phyloP scores from a whole-genome alignment of 2,888 invertebrate genomes.

The Amphipyra tragopoginis region DNA sequence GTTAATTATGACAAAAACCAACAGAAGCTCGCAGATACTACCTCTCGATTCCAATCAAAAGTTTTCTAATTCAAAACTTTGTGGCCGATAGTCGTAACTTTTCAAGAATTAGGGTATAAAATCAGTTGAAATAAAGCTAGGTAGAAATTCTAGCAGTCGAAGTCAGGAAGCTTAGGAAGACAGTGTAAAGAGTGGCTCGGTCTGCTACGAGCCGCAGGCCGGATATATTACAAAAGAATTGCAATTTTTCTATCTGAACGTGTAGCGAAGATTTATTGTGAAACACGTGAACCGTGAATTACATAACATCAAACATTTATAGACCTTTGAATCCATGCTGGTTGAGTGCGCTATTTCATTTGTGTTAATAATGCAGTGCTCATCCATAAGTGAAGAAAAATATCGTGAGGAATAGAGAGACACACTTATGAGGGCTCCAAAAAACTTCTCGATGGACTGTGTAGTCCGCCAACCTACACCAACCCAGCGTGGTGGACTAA shows the following conservation, averaged over 20 bases:
- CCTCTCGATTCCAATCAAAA: conserved; percentile 50
- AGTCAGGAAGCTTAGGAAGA: neutral
- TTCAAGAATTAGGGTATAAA: conserved; percentile 33
- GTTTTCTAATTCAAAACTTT: conserved; percentile 54
- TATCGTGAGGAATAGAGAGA: too few relatives aligned
- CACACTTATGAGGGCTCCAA: too few relatives aligned
- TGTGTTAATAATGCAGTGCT: too few relatives aligned
- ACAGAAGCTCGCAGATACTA: conserved; percentile 11
- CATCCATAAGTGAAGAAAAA: too few relatives aligned
- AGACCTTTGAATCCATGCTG: neutral
- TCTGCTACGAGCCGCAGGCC: conserved; percentile 8
- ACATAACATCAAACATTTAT: neutral
- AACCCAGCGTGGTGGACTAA: too few relatives aligned
- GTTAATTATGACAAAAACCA: conserved; percentile 25
- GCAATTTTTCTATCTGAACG: conserved; percentile 33
- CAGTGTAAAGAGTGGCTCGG: conserved; percentile 6
- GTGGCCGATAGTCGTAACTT: conserved; percentile 24
- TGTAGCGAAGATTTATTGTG: conserved; percentile 15
- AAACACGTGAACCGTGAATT: conserved; percentile 9
- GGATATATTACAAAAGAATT: conserved; percentile 35
- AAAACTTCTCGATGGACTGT: too few relatives aligned
- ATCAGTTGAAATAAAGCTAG: conserved; percentile 29
- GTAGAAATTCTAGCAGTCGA: conserved; percentile 5
- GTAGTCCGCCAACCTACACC: too few relatives aligned
- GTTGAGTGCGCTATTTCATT: too few relatives aligned